Evolutionary conservation across 2,888 invertebrate genomes (phyloP).

Genomic region (Stomorhina lunata): DNA sequence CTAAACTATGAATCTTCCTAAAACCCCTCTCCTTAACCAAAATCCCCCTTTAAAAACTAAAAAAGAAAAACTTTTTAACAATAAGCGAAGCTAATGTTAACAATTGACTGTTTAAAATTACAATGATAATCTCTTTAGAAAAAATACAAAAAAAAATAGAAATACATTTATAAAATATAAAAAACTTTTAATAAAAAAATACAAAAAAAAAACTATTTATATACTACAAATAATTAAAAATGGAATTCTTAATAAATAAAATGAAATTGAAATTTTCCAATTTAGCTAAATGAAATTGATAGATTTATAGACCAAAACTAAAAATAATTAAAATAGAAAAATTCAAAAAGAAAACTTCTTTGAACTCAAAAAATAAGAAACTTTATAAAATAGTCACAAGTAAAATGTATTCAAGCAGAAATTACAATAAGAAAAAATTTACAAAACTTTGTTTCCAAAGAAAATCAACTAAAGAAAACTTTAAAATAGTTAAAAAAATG

Average conservation of each 20-base stretch:
- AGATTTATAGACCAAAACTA: not conserved
- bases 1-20: not conserved
- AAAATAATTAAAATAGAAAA: conserved; percentile 28
- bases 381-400: too few species aligned
- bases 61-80: not conserved
- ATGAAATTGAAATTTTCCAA: not conserved
- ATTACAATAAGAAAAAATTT: too few species aligned
- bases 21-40: not conserved
- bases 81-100: conserved; percentile 49
- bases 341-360: conserved; percentile 3
- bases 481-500: too few species aligned
- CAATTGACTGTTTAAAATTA: conserved; percentile 58
- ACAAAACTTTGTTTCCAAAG: too few species aligned
- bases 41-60: not conserved
- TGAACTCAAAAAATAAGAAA: not conserved
- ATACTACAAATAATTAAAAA: not conserved
- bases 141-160: not conserved
- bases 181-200: not conserved
- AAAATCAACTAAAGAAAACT: too few species aligned
- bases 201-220: conserved; percentile 25
- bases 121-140: conserved; percentile 59
- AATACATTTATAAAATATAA: not conserved
- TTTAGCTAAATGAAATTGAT: conserved; percentile 21
- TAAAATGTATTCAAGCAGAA: too few species aligned
- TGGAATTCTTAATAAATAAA: conserved; percentile 1